phyloP scores from a whole-genome alignment of 1,140 invertebrate genomes.

The Platorchestia sp. region DNA sequence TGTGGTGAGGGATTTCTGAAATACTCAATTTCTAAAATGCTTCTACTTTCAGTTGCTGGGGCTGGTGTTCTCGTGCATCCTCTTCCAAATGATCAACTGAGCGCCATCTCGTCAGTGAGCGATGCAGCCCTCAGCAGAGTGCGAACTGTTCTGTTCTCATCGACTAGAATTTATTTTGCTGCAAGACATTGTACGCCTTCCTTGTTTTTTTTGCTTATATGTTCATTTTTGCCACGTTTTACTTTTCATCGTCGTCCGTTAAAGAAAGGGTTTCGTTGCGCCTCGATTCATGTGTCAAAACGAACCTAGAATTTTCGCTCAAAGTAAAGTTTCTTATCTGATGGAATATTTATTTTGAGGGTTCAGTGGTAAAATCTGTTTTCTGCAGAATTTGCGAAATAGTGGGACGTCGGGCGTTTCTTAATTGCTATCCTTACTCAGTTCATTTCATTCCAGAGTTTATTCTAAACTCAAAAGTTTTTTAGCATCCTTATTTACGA shows the following conservation, averaged over 20 bases:
- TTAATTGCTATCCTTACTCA: neutral
- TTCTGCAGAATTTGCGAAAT: neutral
- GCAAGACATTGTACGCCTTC: neutral
- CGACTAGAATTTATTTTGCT: neutral
- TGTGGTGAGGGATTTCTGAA: neutral
- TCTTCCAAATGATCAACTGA: constrained; percentile 43
- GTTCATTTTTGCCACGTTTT: neutral
- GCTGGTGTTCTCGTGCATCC: constrained; percentile 12
- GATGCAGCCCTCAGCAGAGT: neutral
- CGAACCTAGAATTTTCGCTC: neutral
- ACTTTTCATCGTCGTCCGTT: neutral
- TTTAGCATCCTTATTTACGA: neutral
- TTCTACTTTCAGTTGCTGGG: neutral
- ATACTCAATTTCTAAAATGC: neutral
- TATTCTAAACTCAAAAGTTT: neutral
- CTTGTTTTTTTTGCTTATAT: neutral
- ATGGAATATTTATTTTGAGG: neutral
- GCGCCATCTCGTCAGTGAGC: neutral
- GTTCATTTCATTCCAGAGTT: neutral
- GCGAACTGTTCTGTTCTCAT: neutral
- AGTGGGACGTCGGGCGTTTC: neutral
- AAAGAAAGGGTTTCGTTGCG: neutral
- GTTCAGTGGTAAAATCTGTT: neutral
- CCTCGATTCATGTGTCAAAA: neutral
- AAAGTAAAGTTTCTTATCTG: neutral